Evolutionary conservation across 2,113 vertebrate species (phyloP).

Genomic region (Nansenia antarctica): DNA sequence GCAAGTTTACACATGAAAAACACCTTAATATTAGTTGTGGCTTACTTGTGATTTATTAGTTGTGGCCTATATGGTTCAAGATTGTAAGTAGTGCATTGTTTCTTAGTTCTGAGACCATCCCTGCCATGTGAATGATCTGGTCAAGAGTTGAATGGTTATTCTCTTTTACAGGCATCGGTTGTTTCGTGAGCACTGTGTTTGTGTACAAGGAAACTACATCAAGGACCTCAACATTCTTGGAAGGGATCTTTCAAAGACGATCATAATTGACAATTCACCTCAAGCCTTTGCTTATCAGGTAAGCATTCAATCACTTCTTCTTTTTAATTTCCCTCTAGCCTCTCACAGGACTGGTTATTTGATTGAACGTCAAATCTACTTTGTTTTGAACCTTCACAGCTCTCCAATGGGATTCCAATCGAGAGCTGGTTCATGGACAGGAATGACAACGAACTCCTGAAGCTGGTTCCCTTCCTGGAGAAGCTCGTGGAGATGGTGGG

Average conservation of each 20-base stretch:
- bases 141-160: slow-evolving; percentile 1
- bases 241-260: slow-evolving; percentile 98
- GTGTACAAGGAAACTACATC: slow-evolving; percentile 99
- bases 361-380: too few species aligned
- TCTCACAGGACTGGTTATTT: too few species aligned
- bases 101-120: too few species aligned
- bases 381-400: slow-evolving; percentile 63
- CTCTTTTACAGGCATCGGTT: slow-evolving; percentile 85
- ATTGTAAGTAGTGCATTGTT: too few species aligned
- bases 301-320: slow-evolving; percentile 24
- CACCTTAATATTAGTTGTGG: too few species aligned
- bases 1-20: too few species aligned
- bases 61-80: too few species aligned
- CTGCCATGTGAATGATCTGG: not conserved
- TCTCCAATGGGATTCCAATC: slow-evolving; percentile 99
- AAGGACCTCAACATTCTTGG: slow-evolving; percentile 98
- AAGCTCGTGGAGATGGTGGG: slow-evolving; percentile 97
- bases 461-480: slow-evolving; percentile 98
- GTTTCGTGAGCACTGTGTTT: slow-evolving; percentile 99
- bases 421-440: slow-evolving; percentile 99
- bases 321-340: too few species aligned
- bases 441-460: slow-evolving; percentile 98
- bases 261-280: slow-evolving; percentile 99
- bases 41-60: too few species aligned
- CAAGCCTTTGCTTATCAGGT: slow-evolving; percentile 99